Conservation (phyloP, 2,888 invertebrate genomes). For the Melanostoma scalare region DNA sequence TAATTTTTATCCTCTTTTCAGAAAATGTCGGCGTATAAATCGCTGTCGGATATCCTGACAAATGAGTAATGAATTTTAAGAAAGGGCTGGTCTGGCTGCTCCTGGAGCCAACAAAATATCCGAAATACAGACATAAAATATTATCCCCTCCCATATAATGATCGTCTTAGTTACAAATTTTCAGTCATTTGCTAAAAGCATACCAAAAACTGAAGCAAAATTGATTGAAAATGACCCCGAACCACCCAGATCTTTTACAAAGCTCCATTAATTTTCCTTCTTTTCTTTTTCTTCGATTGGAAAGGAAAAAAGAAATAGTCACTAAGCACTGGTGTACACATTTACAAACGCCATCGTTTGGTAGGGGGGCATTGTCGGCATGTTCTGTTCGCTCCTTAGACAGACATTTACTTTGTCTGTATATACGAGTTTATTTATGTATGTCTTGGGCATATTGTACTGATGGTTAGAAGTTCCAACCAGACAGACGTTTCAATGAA, state of each 20-base stretch:
- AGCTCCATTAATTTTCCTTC: conserved; percentile 39
- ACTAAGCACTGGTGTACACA: conserved; percentile 25
- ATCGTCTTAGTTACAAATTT: conserved; percentile 28
- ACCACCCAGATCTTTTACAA: conserved; percentile 16
- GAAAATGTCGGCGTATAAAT: conserved; percentile 47
- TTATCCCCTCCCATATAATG: background rate
- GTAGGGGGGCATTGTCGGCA: background rate
- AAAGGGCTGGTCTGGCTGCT: background rate
- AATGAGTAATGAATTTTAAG: conserved; percentile 52
- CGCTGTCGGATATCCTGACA: conserved; percentile 57
- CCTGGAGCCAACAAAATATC: background rate
- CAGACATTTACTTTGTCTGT: conserved; percentile 46
- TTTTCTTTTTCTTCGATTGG: background rate
- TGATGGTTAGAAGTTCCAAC: conserved; percentile 24
- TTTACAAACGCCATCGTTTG: conserved; percentile 5
- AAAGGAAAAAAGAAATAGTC: background rate
- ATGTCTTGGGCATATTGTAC: conserved; percentile 18
- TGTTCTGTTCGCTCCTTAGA: conserved; percentile 1
- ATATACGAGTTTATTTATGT: background rate
- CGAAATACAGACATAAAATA: background rate
- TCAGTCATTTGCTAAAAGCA: conserved; percentile 8
- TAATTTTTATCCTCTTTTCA: conserved; percentile 35
- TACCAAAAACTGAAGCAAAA: conserved; percentile 12
- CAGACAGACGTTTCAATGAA: conserved; percentile 44
- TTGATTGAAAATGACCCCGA: conserved; percentile 38